Evolutionary conservation across 2,113 vertebrate species (phyloP), one percentile per base, ranked within the genome.

Genomic region (Chelonoidis abingdonii): DNA sequence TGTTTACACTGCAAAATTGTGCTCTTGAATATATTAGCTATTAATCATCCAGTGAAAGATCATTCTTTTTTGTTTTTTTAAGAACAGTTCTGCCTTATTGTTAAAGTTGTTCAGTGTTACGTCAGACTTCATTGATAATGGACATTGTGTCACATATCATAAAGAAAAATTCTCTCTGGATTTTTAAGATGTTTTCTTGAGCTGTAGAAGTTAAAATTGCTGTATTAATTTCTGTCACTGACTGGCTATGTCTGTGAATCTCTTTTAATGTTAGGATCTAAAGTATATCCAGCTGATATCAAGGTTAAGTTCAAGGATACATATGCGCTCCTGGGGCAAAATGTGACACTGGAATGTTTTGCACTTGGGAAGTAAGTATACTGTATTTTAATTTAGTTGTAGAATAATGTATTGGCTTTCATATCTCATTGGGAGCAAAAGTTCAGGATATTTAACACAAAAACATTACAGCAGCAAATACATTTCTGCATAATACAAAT

Each of bases 321-420:
- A 0, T 98, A 98, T 4, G 98, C 99, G 72, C 94, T 99, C 88
- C 98, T 99, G 95, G 99, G 99, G 29, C 99, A 99, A 96, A 99
- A 99, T 2, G 97, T 99, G 95, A 99, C 99, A 1, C 97, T 99
- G 96, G 99, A 99, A 92, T 99, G 99, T 97, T 99, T 99, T 90
- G 99, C 99, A 65, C 98, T 99, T 98, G 99, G 99, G 85, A 99
- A 99, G 99, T 99, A 98, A 99, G 99, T 99, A 69, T 89, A 50
- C 50, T 50, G 50, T 50, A 5, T 78, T 95, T 93, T 80, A 75
- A 84, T 79, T 29, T 94, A 88, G 76, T 5, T 80, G 31, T 89
- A 56, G 38, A 94, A 47, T 65, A 92, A 1, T 2, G 10, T 47
- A 38, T n/a, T 95, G 59, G 53, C 84, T 92, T 95, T 96, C 84